Conservation (phyloP, 2,888 invertebrate species). For the Papilio protenor region DNA sequence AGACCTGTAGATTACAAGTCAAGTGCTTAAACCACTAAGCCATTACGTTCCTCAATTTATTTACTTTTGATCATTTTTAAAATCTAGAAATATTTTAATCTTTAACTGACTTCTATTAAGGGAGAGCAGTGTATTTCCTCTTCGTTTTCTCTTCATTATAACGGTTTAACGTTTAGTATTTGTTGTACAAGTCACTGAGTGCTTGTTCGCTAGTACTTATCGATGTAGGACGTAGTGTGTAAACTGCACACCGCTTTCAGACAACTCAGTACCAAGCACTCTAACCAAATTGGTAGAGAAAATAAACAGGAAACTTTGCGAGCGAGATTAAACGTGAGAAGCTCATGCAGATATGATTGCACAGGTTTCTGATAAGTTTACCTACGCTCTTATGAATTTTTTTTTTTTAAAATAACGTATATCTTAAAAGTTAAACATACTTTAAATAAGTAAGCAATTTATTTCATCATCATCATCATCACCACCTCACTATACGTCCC, state of each 20-base stretch:
- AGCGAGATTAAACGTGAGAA: slow-evolving; percentile 76
- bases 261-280: slow-evolving; percentile 82
- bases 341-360: slow-evolving; percentile 71
- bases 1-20: too few relatives aligned
- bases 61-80: neutral
- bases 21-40: too few relatives aligned
- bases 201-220: slow-evolving; percentile 43
- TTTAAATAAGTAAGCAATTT: too few relatives aligned
- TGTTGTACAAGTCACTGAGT: slow-evolving; percentile 40
- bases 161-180: neutral
- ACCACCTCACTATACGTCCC: too few relatives aligned
- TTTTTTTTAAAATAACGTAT: too few relatives aligned
- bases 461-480: too few relatives aligned
- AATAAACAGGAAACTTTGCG: slow-evolving; percentile 81
- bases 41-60: too few relatives aligned
- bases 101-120: too few relatives aligned
- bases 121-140: too few relatives aligned
- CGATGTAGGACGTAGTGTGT: slow-evolving; percentile 14
- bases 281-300: slow-evolving; percentile 80
- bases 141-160: neutral
- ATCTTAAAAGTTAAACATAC: too few relatives aligned
- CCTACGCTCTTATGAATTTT: slow-evolving; percentile 7
- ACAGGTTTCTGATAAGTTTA: slow-evolving; percentile 44
- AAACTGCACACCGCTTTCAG: slow-evolving; percentile 62
- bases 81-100: neutral